A percentile compares a stretch with the other conserved stretches of the same genome.
phyloP scores from a whole-genome alignment of 2,888 invertebrate species.

The Rhogogaster chlorosoma region DNA sequence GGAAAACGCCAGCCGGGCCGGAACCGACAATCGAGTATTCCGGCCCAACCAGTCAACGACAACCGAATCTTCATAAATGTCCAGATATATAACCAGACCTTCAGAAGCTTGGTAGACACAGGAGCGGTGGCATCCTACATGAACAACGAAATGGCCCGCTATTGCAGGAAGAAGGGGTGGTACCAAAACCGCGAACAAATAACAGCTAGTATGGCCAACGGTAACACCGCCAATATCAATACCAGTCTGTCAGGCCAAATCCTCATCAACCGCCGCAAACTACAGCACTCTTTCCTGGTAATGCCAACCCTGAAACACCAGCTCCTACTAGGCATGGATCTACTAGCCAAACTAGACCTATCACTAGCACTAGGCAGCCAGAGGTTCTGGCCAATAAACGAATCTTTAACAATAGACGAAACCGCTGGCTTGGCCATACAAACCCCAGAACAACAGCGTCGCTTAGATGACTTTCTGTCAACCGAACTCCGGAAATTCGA shows the following conservation, averaged over 20 bases:
- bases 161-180: not conserved
- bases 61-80: not conserved
- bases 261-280: too few relatives aligned
- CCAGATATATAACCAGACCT: too few relatives aligned
- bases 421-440: not conserved
- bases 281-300: too few relatives aligned
- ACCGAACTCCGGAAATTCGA: not conserved
- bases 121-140: not conserved
- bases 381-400: constrained; percentile 77
- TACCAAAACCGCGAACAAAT: not conserved
- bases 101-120: not conserved
- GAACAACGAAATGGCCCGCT: not conserved
- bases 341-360: not conserved
- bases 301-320: too few relatives aligned
- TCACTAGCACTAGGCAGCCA: not conserved
- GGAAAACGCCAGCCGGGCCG: not conserved
- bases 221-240: not conserved
- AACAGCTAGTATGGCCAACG: not conserved
- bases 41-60: not conserved
- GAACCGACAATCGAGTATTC: not conserved
- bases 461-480: not conserved
- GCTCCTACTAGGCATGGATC: too few relatives aligned
- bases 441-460: constrained; percentile 58
- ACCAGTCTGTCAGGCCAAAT: too few relatives aligned
- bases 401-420: not conserved